Evolutionary conservation across 1,140 invertebrate genomes (phyloP), one percentile per base, ranked within the genome.

Genomic region (Xylocopa sonorina): DNA sequence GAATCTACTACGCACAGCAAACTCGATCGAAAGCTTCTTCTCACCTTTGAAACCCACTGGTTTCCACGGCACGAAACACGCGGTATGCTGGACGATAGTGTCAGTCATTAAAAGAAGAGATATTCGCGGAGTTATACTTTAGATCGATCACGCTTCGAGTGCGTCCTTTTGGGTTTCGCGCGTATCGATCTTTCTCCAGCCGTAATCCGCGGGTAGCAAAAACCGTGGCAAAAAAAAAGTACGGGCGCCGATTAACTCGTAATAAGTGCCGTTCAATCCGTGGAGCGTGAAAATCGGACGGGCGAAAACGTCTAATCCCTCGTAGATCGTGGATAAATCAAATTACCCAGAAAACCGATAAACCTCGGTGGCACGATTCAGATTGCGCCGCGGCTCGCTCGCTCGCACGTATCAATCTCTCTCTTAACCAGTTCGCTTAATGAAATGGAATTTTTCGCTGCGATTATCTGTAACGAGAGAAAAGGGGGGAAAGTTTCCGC

Each of bases 251-350:
- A 50, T 74, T 64, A 50, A 18, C 43, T n/a, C 21, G 29, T 48
- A 50, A 41, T 74, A 53, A 74, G 64, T 60, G 58, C 32, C 29
- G 72, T 41, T 74, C 51, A 38, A 51, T 74, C 71, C 24, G 72
- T 64, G 32, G 58, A 74, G 72, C 72, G 72, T 74, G 72, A 74
- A 64, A 74, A 64, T 32, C 58, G 32, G 27, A 32, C 16, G 24
- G 46, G n/a, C 58, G 58, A 64, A 55, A 48, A 74, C 72, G n/a
- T 63, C 38, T 41, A 64, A 74, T 74, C 64, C 60, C 46, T 21
- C 27, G 41, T 46, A 9, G 41, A 51, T 74, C 58, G 46, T 7
- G 18, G 32, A 74, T 74, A 64, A 74, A 74, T 74, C 72, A 64
- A 41, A 74, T 74, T 74, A 64, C 34, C 48, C 46, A 3, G 46